phyloP scores from a whole-genome alignment of 2,888 invertebrate species.

The Platycheirus rosarum region DNA sequence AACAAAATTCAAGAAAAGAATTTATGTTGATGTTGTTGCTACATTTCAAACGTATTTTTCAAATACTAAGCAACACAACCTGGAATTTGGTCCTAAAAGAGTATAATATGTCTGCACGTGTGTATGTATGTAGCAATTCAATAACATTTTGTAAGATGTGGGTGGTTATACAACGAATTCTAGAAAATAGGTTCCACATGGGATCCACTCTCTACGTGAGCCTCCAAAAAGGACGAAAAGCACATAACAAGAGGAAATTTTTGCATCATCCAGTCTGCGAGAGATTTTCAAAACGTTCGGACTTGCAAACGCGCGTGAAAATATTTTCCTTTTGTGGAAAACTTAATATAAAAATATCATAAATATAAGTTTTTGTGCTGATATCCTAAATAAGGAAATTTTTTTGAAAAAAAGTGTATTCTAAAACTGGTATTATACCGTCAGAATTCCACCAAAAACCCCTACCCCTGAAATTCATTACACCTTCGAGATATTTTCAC shows the following conservation, averaged over 20 bases:
- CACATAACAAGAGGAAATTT: conserved; percentile 47
- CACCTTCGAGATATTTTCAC: conserved; percentile 1
- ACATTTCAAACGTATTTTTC: conserved; percentile 24
- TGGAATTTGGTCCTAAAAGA: too few relatives aligned
- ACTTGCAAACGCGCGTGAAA: conserved; percentile 40
- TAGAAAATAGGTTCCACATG: conserved; percentile 46
- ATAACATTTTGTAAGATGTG: conserved; percentile 6
- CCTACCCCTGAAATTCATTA: conserved; percentile 4
- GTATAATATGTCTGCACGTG: conserved; percentile 13
- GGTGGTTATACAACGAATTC: conserved; percentile 54
- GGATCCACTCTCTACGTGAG: conserved; percentile 48
- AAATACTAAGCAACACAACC: conserved; percentile 30
- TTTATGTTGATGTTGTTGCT: conserved; percentile 2
- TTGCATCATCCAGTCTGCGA: conserved; percentile 71
- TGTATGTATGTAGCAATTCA: too few relatives aligned
- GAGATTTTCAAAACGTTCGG: conserved; percentile 65
- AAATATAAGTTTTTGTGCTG: conserved; percentile 20
- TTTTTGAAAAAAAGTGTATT: conserved; percentile 10
- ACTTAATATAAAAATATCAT: conserved; percentile 1
- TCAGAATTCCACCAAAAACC: not conserved
- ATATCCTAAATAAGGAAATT: conserved; percentile 14
- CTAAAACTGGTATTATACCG: conserved; percentile 7
- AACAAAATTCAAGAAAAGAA: conserved; percentile 42
- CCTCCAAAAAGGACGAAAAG: conserved; percentile 38
- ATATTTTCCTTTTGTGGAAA: conserved; percentile 33